Base-by-base conservation (phyloP, 2,113 vertebrate genomes). In the Myodes glareolus region DNA sequence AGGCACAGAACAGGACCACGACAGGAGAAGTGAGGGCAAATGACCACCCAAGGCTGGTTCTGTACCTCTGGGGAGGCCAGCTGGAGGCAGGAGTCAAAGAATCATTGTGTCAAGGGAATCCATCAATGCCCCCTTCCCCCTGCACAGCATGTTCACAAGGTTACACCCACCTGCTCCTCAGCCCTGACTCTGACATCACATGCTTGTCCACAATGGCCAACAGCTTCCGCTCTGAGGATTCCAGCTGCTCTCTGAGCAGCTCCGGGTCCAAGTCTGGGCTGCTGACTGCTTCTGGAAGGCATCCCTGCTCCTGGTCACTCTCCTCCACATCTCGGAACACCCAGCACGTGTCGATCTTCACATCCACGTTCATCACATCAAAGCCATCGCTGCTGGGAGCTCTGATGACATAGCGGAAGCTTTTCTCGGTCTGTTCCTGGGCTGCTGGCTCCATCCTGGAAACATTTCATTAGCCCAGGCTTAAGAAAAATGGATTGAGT, bases 121-220 rank as follows among this genome's bases (percentile, higher is more conserved):
- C 58, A 45, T 31, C 81, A 14, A 8, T 5, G 8, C 25, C 39
- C 27, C n/a, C 25, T 27, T 27, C 55, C 27, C 14, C 25, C 10
- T 19, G 4, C 29, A 39, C 77, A 67, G 33, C 52, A 42, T 45
- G 29, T 39, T 27, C 63, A 33, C 25, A 6, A 14, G 0, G 5
- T 17, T 89, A 58, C 25, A 89, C 94, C 98, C 98, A 99, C 99
- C 99, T 99, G 72, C 96, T 98, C 95, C 95, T 98, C 89, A 98
- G 96, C 90, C 97, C 91, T 29, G 98, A 97, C 90, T 98, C 97
- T 3, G 98, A 96, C 63, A 92, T 96, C 91, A 96, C 0, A 11
- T 55, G 73, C 65, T 97, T 98, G 92, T 95, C 96, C 77, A 98
- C 95, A 42, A 92, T 96, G 0, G 88, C 61, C 94, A 93, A 72